Evolutionary conservation across 2,113 vertebrate species (phyloP), one percentile per base, ranked within the genome.

Genomic region (Fregetta grallaria): DNA sequence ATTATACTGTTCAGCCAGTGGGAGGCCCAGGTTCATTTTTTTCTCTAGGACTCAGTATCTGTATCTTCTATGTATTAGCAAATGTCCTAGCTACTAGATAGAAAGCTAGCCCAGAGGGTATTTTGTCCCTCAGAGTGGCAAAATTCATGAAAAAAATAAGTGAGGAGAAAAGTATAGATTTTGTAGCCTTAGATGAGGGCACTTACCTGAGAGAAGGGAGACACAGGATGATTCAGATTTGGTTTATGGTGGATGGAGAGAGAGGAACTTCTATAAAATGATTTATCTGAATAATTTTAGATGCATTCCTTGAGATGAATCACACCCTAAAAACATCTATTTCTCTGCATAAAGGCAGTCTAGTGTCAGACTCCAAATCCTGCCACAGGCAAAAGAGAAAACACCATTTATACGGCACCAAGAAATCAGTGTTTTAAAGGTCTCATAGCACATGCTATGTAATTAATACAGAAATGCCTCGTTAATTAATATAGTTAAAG

Each of bases 281-380:
- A 89, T 96, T 92, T 95, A 94, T 62, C 83, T 59, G 59, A 92
- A 92, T 81, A 95, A 86, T 91, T 91, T 94, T 81, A 89, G 29
- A 78, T 86, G 42, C 38, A 71, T 81, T 81, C 55, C 32, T 81
- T 34, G 16, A 91, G 76, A 94, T 67, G 42, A 94, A 92, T 86
- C 56, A 56, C 38, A 81, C 26, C 13, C 29, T 63, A 71, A 84
- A 92, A 45, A 1, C 42, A 77, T 38, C 11, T 62, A 45, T 81
- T 91, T 92, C 34, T 80, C 83, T 92, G 23, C 67, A 45, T 16
- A 68, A 65, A 78, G 42, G 5, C 16, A 86, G 38, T 63, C 50
- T n/a, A 55, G 17, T 42, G 38, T 71, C 50, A 88, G 47, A 89
- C 16, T 63, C 36, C 38, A 89, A 71, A 84, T 59, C 29, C 55